Evolutionary conservation across 2,797 vertebrate species (phyloP).

Genomic region (Champsocephalus gunnari): DNA sequence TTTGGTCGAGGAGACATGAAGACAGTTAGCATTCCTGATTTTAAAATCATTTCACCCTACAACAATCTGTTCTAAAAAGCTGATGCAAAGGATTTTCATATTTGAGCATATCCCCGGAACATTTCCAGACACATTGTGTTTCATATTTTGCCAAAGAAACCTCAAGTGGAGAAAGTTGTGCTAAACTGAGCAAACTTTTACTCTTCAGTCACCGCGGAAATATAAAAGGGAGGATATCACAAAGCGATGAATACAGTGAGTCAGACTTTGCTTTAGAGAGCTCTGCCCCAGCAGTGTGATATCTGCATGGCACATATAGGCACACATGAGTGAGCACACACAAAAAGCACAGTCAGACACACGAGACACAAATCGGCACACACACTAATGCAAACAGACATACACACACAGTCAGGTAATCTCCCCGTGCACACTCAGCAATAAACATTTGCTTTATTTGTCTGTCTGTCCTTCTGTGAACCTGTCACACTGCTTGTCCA

Average conservation of each 20-base stretch:
- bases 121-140: constrained; percentile 50
- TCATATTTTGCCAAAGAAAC: constrained; percentile 57
- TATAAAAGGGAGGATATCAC: constrained; percentile 71
- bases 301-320: constrained; percentile 77
- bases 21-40: constrained; percentile 18
- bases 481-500: constrained; percentile 61
- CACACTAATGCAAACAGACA: constrained; percentile 71
- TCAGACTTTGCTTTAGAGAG: constrained; percentile 69
- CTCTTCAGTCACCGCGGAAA: constrained; percentile 70
- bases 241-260: constrained; percentile 70
- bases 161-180: constrained; percentile 73
- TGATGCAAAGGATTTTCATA: constrained; percentile 41
- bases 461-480: constrained; percentile 66
- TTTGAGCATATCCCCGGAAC: constrained; percentile 33
- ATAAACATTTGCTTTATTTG: constrained; percentile 61
- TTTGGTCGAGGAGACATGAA: constrained; percentile 15
- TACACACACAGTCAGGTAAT: constrained; percentile 66
- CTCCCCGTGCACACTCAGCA: constrained; percentile 72
- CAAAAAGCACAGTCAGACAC: constrained; percentile 63
- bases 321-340: constrained; percentile 74
- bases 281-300: constrained; percentile 71
- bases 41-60: constrained; percentile 22
- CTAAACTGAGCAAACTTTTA: constrained; percentile 75
- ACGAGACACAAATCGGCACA: constrained; percentile 68
- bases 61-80: constrained; percentile 27